Evolutionary conservation across 2,797 vertebrate genomes (phyloP), one percentile per base, ranked within the genome.

Genomic region (Steatocranus sp.): DNA sequence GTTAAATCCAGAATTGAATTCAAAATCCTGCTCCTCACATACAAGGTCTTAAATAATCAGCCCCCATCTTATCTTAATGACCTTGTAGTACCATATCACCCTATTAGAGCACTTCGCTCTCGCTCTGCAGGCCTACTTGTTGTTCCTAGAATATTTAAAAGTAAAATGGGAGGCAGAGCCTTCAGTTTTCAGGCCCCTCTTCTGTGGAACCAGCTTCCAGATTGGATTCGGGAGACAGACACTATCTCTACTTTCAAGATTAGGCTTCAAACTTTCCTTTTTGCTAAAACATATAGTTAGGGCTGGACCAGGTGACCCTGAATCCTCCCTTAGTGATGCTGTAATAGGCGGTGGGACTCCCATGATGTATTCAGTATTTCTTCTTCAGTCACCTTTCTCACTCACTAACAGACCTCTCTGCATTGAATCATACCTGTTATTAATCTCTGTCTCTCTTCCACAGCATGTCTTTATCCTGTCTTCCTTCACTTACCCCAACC

Each of bases 71-170:
- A 30, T 56, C 15, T 56, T 56, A 56, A 56, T 56, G 3, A 56
- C 15, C 54, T 32, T 56, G 8, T 56, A 32, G 27, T 11, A 4
- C 27, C 15, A 32, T 56, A 56, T 56, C 54, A 30, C 15, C 54
- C 8, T 0, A 32, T 56, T 6, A 56, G 0, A 56, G 27, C 54
- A 32, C 54, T 56, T 56, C 1, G 0, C 53, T 56, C 27, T 30
- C 8, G 0, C 53, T 0, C 27, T 30, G 53, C 53, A 30, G 27
- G 1, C 27, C 0, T 30, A 30, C 53, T 30, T 56, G 53, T 6
- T 30, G 53, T 4, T 17, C 25, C 25, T 4, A 6, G 12, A 54
- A 7, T 27, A 54, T 27, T 54, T 54, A 15, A 54, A 54, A 54
- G 23, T 25, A 25, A 2, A 53, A 53, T 25, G 20, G 20, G 50